phyloP scores from a whole-genome alignment of 1,140 invertebrate species.

The Lanistes nyassanus region DNA sequence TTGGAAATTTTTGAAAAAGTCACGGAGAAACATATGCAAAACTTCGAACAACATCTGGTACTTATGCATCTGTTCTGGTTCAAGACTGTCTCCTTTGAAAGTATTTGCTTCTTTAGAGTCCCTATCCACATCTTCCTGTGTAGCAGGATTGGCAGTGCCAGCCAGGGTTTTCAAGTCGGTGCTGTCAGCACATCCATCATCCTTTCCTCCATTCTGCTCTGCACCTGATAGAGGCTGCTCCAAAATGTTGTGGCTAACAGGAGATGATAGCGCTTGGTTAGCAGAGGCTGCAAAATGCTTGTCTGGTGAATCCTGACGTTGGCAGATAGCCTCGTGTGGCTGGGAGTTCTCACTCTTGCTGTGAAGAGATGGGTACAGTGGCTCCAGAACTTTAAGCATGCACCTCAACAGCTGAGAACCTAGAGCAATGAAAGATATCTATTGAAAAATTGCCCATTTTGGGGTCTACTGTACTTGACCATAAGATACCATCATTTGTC shows the following conservation, averaged over 20 bases:
- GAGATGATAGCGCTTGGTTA: not conserved
- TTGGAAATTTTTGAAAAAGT: constrained; percentile 21
- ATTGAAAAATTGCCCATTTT: not conserved
- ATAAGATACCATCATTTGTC: too few relatives aligned
- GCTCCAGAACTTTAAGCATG: constrained; percentile 47
- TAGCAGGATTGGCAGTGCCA: not conserved
- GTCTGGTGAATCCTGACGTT: too few relatives aligned
- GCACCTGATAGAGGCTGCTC: not conserved
- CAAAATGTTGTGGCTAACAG: not conserved
- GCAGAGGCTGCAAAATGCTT: too few relatives aligned
- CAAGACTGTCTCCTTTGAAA: not conserved
- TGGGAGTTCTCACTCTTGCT: constrained; percentile 11
- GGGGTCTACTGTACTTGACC: too few relatives aligned
- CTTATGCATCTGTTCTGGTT: not conserved
- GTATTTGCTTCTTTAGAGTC: not conserved
- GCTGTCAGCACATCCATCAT: not conserved
- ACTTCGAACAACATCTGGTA: constrained; percentile 19
- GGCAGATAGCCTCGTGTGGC: too few relatives aligned
- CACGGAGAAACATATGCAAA: constrained; percentile 20
- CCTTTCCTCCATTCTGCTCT: not conserved
- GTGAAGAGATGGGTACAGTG: constrained; percentile 35
- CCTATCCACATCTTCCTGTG: not conserved
- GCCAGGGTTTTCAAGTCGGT: not conserved
- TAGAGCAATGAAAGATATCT: constrained; percentile 22
- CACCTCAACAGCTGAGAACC: constrained; percentile 39